Evolutionary conservation across 2,888 invertebrate genomes (phyloP).

Genomic region (Autographa pulchrina): DNA sequence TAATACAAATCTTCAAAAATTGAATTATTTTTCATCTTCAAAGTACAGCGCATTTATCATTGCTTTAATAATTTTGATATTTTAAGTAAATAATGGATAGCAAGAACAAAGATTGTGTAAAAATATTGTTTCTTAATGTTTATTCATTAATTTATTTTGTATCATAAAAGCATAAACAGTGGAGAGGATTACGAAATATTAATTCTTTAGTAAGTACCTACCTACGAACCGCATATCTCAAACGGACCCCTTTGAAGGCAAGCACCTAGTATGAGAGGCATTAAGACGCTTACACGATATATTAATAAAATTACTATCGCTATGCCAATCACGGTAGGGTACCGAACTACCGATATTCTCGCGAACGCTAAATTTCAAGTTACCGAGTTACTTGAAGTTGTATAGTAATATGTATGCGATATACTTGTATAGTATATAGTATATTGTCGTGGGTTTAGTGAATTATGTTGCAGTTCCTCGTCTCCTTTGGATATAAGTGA

Average conservation of each 20-base stretch:
- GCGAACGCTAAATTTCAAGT: constrained; percentile 61
- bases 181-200: too few species aligned
- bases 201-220: background rate
- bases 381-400: constrained; percentile 54
- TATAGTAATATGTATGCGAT: constrained; percentile 19
- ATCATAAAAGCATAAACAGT: background rate
- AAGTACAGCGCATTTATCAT: background rate
- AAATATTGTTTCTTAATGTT: background rate
- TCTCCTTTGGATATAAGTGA: constrained; percentile 30
- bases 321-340: constrained; percentile 57
- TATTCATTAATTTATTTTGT: background rate
- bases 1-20: background rate
- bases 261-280: constrained; percentile 28
- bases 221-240: constrained; percentile 11
- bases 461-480: constrained; percentile 37
- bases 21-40: background rate
- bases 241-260: constrained; percentile 21
- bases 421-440: constrained; percentile 17
- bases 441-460: constrained; percentile 36
- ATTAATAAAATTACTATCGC: constrained; percentile 54
- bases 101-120: background rate
- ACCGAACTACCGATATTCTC: constrained; percentile 34
- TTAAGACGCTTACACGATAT: constrained; percentile 48
- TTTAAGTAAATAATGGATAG: background rate
- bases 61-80: background rate